Evolutionary conservation across 2,113 vertebrate species (phyloP).

Genomic region (Oplegnathus fasciatus): DNA sequence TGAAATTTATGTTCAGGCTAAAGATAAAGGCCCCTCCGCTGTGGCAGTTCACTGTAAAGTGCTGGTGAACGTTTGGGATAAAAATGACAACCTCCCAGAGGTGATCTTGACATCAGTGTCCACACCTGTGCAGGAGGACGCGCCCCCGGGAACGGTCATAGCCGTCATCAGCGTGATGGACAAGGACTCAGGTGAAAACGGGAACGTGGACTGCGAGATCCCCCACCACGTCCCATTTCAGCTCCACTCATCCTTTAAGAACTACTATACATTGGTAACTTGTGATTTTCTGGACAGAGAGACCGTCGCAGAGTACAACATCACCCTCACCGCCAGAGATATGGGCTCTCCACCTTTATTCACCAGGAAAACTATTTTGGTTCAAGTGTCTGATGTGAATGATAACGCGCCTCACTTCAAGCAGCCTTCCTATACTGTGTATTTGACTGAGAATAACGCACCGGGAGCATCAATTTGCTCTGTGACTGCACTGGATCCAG

Average conservation of each 20-base stretch:
- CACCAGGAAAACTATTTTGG: constrained; percentile 82
- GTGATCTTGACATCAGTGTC: constrained; percentile 83
- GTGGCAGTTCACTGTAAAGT: constrained; percentile 90
- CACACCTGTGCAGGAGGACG: constrained; percentile 84
- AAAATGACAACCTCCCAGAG: constrained; percentile 82
- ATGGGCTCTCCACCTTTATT: constrained; percentile 85
- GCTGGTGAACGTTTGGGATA: constrained; percentile 81
- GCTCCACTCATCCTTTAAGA: constrained; percentile 89
- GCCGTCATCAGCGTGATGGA: constrained; percentile 90
- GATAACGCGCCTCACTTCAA: constrained; percentile 89
- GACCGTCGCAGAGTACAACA: constrained; percentile 83
- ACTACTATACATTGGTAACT: constrained; percentile 91
- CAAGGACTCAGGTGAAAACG: constrained; percentile 87
- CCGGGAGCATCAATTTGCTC: constrained; percentile 90
- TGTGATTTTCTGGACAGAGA: constrained; percentile 88
- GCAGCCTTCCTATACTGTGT: constrained; percentile 88
- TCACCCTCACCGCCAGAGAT: constrained; percentile 87
- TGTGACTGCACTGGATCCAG: constrained; percentile 85
- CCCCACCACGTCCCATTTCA: constrained; percentile 86
- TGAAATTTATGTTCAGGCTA: constrained; percentile 91
- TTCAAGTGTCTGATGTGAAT: constrained; percentile 87
- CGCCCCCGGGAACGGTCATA: constrained; percentile 88
- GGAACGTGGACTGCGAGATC: constrained; percentile 88
- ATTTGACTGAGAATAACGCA: constrained; percentile 89
- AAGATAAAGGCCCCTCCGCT: constrained; percentile 89